Evolutionary conservation across 2,888 invertebrate genomes (phyloP).

Genomic region (Branchipolynoe longqiensis): DNA sequence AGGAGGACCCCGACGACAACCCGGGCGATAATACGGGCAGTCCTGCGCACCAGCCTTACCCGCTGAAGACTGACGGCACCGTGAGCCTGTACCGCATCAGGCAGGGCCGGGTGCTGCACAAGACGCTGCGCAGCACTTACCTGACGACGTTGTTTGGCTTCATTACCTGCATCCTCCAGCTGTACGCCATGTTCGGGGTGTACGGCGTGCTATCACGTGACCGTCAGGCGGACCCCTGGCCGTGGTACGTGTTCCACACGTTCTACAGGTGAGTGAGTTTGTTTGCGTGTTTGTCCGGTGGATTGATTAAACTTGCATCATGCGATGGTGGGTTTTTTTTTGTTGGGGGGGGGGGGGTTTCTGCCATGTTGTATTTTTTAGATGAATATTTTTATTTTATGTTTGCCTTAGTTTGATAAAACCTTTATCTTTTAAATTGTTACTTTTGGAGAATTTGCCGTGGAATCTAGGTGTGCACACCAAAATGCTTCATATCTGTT

Average conservation of each 20-base stretch:
- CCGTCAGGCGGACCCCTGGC: constrained; percentile 82
- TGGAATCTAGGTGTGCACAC: too few species aligned
- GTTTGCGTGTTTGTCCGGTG: background rate
- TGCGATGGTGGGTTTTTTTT: too few species aligned
- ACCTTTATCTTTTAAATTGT: too few species aligned
- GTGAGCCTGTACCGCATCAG: constrained; percentile 70
- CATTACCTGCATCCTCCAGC: constrained; percentile 83
- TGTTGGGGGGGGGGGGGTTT: too few species aligned
- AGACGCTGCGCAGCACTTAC: constrained; percentile 84
- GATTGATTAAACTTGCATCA: too few species aligned
- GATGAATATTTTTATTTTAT: too few species aligned
- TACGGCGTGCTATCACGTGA: constrained; percentile 81
- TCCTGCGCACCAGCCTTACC: constrained; percentile 62
- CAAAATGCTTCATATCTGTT: too few species aligned
- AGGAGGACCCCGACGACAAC: constrained; percentile 18
- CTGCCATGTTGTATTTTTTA: too few species aligned
- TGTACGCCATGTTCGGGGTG: constrained; percentile 83
- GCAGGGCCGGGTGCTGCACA: constrained; percentile 82
- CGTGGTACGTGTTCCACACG: constrained; percentile 85
- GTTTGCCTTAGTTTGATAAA: too few species aligned
- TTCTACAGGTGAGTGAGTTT: constrained; percentile 69
- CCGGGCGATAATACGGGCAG: constrained; percentile 17
- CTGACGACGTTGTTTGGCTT: constrained; percentile 84
- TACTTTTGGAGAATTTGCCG: too few species aligned
- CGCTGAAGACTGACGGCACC: constrained; percentile 64